Evolutionary conservation across 2,113 vertebrate genomes (phyloP), one percentile per base, ranked within the genome.

Genomic region (Nannobrachium achirus): DNA sequence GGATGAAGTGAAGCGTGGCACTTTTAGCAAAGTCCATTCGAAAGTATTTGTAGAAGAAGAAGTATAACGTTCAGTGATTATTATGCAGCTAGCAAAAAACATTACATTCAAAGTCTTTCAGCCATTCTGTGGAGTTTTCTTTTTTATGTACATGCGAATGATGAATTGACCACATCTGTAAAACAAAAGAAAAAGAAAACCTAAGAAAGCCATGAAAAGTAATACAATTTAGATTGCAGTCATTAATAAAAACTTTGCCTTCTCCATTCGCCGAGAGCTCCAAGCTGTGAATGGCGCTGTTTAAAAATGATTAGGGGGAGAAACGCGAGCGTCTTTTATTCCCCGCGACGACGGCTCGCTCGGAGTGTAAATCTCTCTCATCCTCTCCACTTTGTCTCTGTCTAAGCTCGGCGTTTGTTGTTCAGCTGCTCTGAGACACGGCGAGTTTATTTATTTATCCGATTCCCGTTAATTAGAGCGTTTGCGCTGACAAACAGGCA

Each of bases 381-480:
- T 56, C 51, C 6, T 15, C 33, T 56, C 19, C 55, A 73, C 60
- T 80, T 72, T 76, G 76, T 79, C 64, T 69, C 61, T 13, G 19
- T 61, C 59, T 74, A 81, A 76, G 76, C 52, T 4, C 53, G 1
- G 10, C 67, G 38, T 77, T 85, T 57, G 72, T 76, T 67, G 69
- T 76, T 89, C 80, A 66, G 81, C 79, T 76, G 86, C 83, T 82
- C 73, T 4, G 82, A 80, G 85, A 83, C 67, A 8, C 0, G 59
- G 57, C 52, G 6, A 78, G 64, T 84, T 88, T 71, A 89, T 90
- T 90, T 89, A 89, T 87, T 89, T 87, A 86, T 83, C 81, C 65
- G 39, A 81, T 85, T 80, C 75, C 66, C 71, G 80, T 88, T 91
- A 90, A 92, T 90, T 90, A 86, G 72, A 81, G 78, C 80, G 70